A percentile compares a stretch with the other conserved stretches of the same genome.
Evolutionary conservation across 2,888 invertebrate genomes (phyloP).

Genomic region (Teleogryllus oceanicus): DNA sequence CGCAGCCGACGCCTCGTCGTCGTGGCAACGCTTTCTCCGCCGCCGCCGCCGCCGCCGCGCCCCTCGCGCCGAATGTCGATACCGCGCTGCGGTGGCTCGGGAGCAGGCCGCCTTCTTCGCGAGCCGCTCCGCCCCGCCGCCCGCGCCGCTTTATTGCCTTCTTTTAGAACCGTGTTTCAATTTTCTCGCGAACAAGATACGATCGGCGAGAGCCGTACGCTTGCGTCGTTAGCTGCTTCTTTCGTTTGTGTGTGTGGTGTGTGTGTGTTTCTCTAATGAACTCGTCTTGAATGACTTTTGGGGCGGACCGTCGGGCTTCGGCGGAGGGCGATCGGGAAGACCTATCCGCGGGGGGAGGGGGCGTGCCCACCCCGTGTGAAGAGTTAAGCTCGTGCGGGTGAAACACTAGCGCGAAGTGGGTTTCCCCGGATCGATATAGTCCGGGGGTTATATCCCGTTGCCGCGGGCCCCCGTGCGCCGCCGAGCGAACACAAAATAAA

Average conservation of each 20-base stretch:
- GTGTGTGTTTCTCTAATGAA: too few species aligned
- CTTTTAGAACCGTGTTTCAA: too few species aligned
- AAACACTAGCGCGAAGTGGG: not conserved
- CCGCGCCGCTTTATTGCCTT: too few species aligned
- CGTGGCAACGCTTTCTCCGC: not conserved
- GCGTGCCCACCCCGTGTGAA: too few species aligned
- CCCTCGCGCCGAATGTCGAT: not conserved
- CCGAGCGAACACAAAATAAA: not conserved
- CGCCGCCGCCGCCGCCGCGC: not conserved
- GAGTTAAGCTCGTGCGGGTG: not conserved
- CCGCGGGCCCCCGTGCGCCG: not conserved
- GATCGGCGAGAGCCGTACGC: too few species aligned
- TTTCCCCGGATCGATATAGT: not conserved
- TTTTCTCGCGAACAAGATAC: too few species aligned
- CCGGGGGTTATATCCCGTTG: not conserved
- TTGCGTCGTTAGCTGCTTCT: too few species aligned
- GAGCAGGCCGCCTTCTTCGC: not conserved
- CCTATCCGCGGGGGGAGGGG: too few species aligned
- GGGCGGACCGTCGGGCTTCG: too few species aligned
- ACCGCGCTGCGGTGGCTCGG: not conserved
- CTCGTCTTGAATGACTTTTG: too few species aligned
- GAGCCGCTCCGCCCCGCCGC: not conserved
- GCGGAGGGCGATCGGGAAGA: too few species aligned
- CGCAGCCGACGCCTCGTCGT: slow-evolving; percentile 21
- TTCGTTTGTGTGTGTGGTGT: too few species aligned